Conservation (phyloP, 1,140 invertebrate species). For the Leptinotarsa lineolata region DNA sequence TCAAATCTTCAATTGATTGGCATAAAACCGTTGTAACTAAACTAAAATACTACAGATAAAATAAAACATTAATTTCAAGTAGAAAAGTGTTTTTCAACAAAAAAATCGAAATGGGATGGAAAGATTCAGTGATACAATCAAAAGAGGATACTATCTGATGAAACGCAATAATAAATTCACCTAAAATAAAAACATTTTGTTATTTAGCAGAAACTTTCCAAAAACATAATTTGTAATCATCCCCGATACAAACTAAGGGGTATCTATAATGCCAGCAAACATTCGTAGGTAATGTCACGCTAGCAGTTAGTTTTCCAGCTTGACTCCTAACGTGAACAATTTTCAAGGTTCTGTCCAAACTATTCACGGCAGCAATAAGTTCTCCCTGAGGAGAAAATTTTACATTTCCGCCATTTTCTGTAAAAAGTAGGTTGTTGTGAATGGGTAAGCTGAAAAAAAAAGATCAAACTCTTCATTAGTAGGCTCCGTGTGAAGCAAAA, state of each 20-base stretch:
- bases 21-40: too few species aligned
- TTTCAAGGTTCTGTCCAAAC: conserved; percentile 64
- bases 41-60: too few species aligned
- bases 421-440: conserved; percentile 61
- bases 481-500: not conserved
- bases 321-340: conserved; percentile 63
- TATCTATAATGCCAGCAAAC: conserved; percentile 67
- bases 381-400: conserved; percentile 63
- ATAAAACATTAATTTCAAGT: too few species aligned
- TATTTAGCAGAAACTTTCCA: conserved; percentile 60
- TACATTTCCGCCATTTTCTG: conserved; percentile 62
- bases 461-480: not conserved
- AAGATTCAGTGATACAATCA: too few species aligned
- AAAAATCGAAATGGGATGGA: too few species aligned
- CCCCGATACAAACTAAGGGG: conserved; percentile 65
- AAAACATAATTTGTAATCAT: conserved; percentile 65
- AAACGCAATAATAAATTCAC: too few species aligned
- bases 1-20: too few species aligned
- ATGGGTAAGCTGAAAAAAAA: conserved; percentile 59
- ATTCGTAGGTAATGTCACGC: conserved; percentile 62
- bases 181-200: not conserved
- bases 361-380: conserved; percentile 64
- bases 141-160: too few species aligned
- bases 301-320: conserved; percentile 59
- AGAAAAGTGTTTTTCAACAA: too few species aligned